Conservation (phyloP, 2,888 invertebrate species). For the Aplocera efformata region DNA sequence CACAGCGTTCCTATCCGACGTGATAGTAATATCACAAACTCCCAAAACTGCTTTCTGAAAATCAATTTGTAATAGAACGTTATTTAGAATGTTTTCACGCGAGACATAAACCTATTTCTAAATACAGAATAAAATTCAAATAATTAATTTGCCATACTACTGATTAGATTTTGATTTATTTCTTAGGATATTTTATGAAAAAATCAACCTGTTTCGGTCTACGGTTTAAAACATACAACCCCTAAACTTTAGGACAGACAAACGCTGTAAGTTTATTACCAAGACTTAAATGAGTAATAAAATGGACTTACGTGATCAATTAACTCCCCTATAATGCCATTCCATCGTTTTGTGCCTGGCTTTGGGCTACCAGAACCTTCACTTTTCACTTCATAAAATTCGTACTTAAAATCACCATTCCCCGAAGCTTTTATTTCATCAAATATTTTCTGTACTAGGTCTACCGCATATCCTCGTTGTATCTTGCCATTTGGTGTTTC, state of each 20-base stretch:
- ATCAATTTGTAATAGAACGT: neutral
- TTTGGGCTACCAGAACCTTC: constrained; percentile 84
- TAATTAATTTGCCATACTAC: too few species aligned
- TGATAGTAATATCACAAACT: constrained; percentile 96
- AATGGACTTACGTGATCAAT: constrained; percentile 83
- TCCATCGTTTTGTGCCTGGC: constrained; percentile 85
- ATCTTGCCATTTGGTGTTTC: constrained; percentile 49
- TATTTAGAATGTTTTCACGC: too few species aligned
- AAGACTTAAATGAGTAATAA: neutral
- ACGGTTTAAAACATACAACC: too few species aligned
- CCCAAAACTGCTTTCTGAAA: constrained; percentile 94
- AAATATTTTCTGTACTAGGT: constrained; percentile 88
- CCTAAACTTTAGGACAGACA: too few species aligned
- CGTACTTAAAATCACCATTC: constrained; percentile 75
- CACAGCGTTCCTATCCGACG: constrained; percentile 90
- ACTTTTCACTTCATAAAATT: constrained; percentile 83
- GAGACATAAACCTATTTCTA: too few species aligned
- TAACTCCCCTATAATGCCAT: constrained; percentile 86
- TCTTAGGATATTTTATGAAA: too few species aligned
- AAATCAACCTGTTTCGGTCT: too few species aligned
- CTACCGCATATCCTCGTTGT: constrained; percentile 92
- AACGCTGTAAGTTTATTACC: too few species aligned
- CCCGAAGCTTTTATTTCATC: constrained; percentile 43
- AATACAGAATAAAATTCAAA: too few species aligned
- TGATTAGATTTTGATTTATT: too few species aligned